Evolutionary conservation across 2,888 invertebrate genomes (phyloP).

Genomic region (Drosophila parthenogenetica): DNA sequence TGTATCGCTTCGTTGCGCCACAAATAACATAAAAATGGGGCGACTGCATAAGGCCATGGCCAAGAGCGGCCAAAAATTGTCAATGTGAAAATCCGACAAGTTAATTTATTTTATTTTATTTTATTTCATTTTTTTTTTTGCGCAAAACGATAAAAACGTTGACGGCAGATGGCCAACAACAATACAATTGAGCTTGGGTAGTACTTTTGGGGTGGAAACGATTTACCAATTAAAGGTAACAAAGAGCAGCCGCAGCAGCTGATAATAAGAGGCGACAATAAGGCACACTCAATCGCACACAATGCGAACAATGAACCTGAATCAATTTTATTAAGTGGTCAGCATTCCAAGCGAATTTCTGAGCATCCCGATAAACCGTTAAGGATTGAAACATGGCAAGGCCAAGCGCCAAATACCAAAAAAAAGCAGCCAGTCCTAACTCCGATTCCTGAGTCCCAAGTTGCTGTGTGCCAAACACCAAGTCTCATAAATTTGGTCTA

Average conservation of each 20-base stretch:
- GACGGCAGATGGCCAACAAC: constrained; percentile 29
- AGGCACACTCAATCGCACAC: constrained; percentile 42
- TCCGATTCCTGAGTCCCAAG: not conserved
- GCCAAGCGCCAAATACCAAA: constrained; percentile 23
- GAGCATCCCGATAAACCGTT: constrained; percentile 35
- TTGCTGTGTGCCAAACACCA: constrained; percentile 7
- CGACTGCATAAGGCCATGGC: constrained; percentile 57
- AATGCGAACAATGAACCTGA: constrained; percentile 74
- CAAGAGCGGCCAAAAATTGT: constrained; percentile 62
- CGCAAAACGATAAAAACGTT: constrained; percentile 57
- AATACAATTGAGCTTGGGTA: constrained; percentile 30
- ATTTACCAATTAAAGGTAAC: constrained; percentile 77
- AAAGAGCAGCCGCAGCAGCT: constrained; percentile 57
- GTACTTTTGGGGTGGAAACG: constrained; percentile 34
- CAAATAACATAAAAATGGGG: constrained; percentile 38
- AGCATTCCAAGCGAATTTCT: constrained; percentile 36
- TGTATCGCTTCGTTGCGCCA: constrained; percentile 33
- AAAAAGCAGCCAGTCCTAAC: not conserved
- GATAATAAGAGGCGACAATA: constrained; percentile 58
- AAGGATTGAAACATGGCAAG: constrained; percentile 11
- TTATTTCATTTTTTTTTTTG: constrained; percentile 13
- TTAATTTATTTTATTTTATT: constrained; percentile 68
- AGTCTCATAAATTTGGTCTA: constrained; percentile 75
- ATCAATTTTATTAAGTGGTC: constrained; percentile 78
- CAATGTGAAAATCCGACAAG: constrained; percentile 72